phyloP scores from a whole-genome alignment of 2,888 invertebrate species.

The Prostheceraeus crozeri region DNA sequence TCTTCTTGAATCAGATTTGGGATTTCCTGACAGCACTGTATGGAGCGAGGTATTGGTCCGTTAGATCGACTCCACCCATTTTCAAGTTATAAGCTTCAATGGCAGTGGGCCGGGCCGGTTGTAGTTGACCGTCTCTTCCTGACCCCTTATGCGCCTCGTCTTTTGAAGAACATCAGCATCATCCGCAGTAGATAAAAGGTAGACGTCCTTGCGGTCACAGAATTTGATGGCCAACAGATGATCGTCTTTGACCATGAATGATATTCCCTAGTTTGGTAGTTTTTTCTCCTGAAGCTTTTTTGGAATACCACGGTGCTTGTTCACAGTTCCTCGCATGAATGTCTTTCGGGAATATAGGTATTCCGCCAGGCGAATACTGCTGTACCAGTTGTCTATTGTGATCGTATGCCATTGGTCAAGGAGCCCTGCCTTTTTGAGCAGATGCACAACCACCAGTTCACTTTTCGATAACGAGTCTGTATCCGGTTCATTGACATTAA shows the following conservation, averaged over 20 bases:
- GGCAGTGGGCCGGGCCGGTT: not conserved
- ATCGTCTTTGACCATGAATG: conserved; percentile 14
- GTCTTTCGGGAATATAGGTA: conserved; percentile 17
- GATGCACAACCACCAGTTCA: conserved; percentile 13
- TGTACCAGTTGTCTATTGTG: conserved; percentile 12
- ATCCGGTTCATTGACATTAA: not conserved
- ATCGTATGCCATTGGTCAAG: conserved; percentile 11
- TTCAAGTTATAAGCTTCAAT: not conserved
- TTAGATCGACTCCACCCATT: conserved; percentile 4
- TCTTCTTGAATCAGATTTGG: conserved; percentile 1
- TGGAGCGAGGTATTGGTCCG: not conserved
- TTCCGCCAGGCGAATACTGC: conserved; percentile 1
- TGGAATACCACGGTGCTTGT: conserved; percentile 7
- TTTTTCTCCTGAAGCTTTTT: not conserved
- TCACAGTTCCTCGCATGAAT: conserved; percentile 6
- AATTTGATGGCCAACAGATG: conserved; percentile 16
- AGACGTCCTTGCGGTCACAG: not conserved
- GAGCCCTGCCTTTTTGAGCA: conserved; percentile 3
- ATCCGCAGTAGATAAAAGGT: not conserved
- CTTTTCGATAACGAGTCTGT: not conserved
- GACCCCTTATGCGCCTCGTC: not conserved
- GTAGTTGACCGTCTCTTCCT: not conserved
- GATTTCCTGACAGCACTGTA: not conserved
- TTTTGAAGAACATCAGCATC: not conserved
- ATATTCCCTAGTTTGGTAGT: not conserved